phyloP scores from a whole-genome alignment of 2,888 invertebrate species.

The Mongoloraphidia duomilia region DNA sequence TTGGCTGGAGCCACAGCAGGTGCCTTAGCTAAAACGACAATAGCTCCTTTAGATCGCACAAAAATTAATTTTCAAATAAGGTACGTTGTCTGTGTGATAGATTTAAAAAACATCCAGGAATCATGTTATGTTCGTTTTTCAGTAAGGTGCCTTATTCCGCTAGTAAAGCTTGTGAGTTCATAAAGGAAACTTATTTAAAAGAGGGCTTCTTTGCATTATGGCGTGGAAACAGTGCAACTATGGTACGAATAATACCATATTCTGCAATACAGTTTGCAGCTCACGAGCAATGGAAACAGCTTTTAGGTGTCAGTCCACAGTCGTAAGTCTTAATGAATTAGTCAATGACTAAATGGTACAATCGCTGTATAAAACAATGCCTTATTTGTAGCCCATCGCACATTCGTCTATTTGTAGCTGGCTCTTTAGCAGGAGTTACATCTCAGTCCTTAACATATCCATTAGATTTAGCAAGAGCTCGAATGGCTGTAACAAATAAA shows the following conservation, averaged over 20 bases:
- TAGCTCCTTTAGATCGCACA: slow-evolving; percentile 93
- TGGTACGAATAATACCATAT: slow-evolving; percentile 94
- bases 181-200: slow-evolving; percentile 48
- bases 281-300: slow-evolving; percentile 91
- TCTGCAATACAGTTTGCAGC: slow-evolving; percentile 96
- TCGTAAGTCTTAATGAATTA: background rate
- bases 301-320: slow-evolving; percentile 51
- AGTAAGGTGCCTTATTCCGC: slow-evolving; percentile 58
- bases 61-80: slow-evolving; percentile 96
- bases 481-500: slow-evolving; percentile 90
- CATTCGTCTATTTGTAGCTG: slow-evolving; percentile 62
- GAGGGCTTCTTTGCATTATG: slow-evolving; percentile 80
- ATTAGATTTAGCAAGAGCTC: slow-evolving; percentile 86
- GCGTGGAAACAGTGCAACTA: slow-evolving; percentile 97
- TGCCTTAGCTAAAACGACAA: slow-evolving; percentile 85
- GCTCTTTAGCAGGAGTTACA: slow-evolving; percentile 89
- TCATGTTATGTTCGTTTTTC: slow-evolving; percentile 17
- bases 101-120: background rate
- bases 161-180: slow-evolving; percentile 52
- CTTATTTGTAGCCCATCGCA: slow-evolving; percentile 24
- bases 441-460: slow-evolving; percentile 93
- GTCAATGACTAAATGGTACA: background rate
- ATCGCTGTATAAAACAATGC: background rate
- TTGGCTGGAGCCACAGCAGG: slow-evolving; percentile 88
- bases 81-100: slow-evolving; percentile 24